phyloP scores from a whole-genome alignment of 2,888 invertebrate genomes.

The Ditula angustiorana region DNA sequence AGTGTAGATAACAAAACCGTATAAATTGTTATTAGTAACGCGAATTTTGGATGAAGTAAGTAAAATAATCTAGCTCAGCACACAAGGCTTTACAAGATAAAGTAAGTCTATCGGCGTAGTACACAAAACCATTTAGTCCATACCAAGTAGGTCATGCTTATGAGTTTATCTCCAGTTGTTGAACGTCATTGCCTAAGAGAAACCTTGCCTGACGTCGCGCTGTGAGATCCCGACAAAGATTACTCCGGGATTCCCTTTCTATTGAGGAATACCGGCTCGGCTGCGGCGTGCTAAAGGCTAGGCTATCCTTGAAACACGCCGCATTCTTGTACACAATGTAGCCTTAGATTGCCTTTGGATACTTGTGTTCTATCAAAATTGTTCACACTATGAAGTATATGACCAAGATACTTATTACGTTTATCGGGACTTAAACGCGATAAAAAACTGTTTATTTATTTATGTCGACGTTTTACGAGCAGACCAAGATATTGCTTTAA shows the following conservation, averaged over 20 bases:
- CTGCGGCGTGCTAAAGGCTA: slow-evolving; percentile 18
- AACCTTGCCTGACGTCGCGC: slow-evolving; percentile 34
- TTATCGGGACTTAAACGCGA: too few relatives aligned
- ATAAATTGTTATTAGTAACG: too few relatives aligned
- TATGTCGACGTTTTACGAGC: too few relatives aligned
- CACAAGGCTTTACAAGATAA: neutral
- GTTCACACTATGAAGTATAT: neutral
- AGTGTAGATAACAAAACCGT: too few relatives aligned
- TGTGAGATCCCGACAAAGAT: slow-evolving; percentile 32
- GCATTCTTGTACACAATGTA: slow-evolving; percentile 32
- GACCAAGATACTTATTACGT: too few relatives aligned
- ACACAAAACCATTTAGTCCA: slow-evolving; percentile 3
- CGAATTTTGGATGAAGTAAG: neutral
- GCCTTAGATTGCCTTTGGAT: slow-evolving; percentile 4
- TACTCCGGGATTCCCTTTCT: slow-evolving; percentile 34
- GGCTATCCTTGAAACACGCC: slow-evolving; percentile 25
- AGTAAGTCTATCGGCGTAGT: neutral
- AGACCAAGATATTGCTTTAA: too few relatives aligned
- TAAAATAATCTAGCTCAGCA: neutral
- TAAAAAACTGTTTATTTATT: too few relatives aligned
- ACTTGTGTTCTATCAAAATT: neutral
- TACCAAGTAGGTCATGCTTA: slow-evolving; percentile 1
- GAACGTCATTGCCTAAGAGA: slow-evolving; percentile 21
- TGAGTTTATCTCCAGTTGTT: slow-evolving; percentile 29
- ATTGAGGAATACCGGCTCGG: slow-evolving; percentile 29